Evolutionary conservation across 2,113 vertebrate species (phyloP), one percentile per base, ranked within the genome.

Genomic region (Rhinogobius similis): DNA sequence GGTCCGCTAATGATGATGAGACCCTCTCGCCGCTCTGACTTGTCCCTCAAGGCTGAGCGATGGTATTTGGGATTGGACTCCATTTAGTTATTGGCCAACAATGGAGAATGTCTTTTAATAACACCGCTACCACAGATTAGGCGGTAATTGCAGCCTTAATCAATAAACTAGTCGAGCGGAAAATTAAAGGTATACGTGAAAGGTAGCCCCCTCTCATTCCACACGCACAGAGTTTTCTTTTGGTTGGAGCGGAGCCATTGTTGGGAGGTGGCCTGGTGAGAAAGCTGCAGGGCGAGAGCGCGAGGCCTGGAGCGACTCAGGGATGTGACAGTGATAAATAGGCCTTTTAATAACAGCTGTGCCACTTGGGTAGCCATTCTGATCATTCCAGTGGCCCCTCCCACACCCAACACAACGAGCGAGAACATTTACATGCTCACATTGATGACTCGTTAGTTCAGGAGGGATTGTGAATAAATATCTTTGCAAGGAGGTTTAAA

Each of bases 51-150:
- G 90, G 93, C 93, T 89, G 85, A 87, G 86, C 77, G 82, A 89
- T 88, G 86, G 90, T 87, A 89, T 88, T 90, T 92, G 83, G 86
- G 91, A 92, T 92, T 82, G 82, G 87, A 92, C 90, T 82, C 90
- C 89, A 90, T 93, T 94, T 94, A 94, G 92, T 93, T 94, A 93
- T 93, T 94, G 93, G 92, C 92, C 93, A 93, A 91, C 92, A 93
- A 93, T 91, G 86, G 90, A 86, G 86, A 89, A 86, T 90, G 91
- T 92, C 89, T 92, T 92, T 94, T 93, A 93, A 93, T 93, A 93
- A 93, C 93, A 92, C 87, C 90, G 86, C 85, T 91, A 89, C 81
- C 88, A 88, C 90, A 91, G 91, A 93, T 93, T 93, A 93, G 88
- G 89, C 84, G 87, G 91, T 93, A 94, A 94, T 94, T 93, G 91